These are phyloP conservation scores for Torymus tubicola DNA, from an alignment of 2,888 invertebrate species.

Conservation along the genomic window DNA sequence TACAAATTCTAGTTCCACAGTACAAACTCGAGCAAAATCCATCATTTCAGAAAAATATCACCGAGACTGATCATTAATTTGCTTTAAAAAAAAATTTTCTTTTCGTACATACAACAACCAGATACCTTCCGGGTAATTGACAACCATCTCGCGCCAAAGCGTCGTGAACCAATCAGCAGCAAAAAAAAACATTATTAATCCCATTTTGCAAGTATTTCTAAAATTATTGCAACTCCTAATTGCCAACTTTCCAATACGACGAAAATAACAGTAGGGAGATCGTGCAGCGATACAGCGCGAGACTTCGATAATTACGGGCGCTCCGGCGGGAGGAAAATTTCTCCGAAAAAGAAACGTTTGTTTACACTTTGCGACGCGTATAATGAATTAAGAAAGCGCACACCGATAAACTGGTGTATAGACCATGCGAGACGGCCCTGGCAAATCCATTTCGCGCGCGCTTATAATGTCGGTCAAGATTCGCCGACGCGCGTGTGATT, in stretches of 20 bases:
- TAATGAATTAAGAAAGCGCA: constrained; percentile 42
- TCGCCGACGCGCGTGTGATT: constrained; percentile 34
- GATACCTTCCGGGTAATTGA: too few species aligned
- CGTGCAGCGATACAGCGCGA: background rate
- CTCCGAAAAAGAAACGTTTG: constrained; percentile 29
- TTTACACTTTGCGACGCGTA: constrained; percentile 31
- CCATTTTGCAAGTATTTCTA: too few species aligned
- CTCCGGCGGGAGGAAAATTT: background rate
- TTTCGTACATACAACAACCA: too few species aligned
- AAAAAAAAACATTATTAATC: too few species aligned
- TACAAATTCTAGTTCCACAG: too few species aligned
- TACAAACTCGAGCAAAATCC: too few species aligned
- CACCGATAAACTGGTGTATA: constrained; percentile 36
- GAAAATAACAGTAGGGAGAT: background rate
- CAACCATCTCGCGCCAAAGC: too few species aligned
- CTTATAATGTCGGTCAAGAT: constrained; percentile 55
- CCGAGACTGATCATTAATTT: too few species aligned
- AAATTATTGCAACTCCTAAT: background rate
- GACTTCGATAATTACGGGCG: background rate
- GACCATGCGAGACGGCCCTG: constrained; percentile 43
- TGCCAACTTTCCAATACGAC: constrained; percentile 18
- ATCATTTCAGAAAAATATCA: too few species aligned
- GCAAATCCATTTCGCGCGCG: constrained; percentile 25
- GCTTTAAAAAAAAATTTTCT: too few species aligned
- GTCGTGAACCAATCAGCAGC: too few species aligned